phyloP scores from a whole-genome alignment of 2,888 invertebrate genomes.

The Coenonympha arcania region DNA sequence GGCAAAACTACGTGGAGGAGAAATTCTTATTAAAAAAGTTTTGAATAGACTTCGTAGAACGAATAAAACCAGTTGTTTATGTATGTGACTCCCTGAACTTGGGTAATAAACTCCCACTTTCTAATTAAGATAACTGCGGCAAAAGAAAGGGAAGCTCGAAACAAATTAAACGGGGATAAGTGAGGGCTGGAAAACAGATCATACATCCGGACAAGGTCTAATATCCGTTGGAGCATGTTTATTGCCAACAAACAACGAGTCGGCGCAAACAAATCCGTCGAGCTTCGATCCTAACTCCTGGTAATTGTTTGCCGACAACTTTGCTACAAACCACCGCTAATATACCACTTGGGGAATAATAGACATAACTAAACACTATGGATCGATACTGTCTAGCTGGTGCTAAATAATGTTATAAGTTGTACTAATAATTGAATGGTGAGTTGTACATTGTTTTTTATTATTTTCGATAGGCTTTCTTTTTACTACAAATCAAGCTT shows the following conservation, averaged over 20 bases:
- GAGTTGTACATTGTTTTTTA: no score
- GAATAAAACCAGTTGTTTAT: conserved; percentile 2
- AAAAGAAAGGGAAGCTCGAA: conserved; percentile 18
- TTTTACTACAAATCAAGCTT: no score
- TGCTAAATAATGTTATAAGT: background rate
- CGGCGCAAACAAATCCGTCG: conserved; percentile 50
- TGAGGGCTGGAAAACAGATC: conserved; percentile 35
- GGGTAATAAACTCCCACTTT: conserved; percentile 10
- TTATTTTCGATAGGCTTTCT: no score
- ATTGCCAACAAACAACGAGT: conserved; percentile 58
- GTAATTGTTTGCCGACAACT: conserved; percentile 57
- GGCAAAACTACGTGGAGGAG: background rate
- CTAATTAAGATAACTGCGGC: conserved; percentile 18
- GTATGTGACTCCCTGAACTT: background rate
- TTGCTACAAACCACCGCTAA: conserved; percentile 45
- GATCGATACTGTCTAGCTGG: background rate
- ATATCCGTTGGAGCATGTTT: conserved; percentile 64
- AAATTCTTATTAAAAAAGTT: conserved; percentile 8
- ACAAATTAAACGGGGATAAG: conserved; percentile 23
- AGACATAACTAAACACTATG: conserved; percentile 12
- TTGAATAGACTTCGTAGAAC: background rate
- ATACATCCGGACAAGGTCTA: conserved; percentile 60
- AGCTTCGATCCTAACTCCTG: conserved; percentile 42
- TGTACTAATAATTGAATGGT: no score
- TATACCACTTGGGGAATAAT: conserved; percentile 33